phyloP scores from a whole-genome alignment of 2,113 vertebrate genomes.

The Brachypodius melanocephalos region DNA sequence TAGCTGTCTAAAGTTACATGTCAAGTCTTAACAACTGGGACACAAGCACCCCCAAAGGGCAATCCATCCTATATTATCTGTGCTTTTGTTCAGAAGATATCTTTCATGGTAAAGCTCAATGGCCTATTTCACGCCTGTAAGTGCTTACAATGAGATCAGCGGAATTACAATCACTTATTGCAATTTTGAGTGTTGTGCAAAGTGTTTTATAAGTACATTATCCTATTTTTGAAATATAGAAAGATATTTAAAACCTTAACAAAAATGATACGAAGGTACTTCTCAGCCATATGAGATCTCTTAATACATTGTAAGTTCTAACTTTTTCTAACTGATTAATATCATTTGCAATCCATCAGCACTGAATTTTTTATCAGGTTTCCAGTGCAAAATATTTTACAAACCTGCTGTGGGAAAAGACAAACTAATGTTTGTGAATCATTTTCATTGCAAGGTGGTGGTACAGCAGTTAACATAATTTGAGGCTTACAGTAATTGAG shows the following conservation, averaged over 20 bases:
- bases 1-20: neutral
- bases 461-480: slow-evolving; percentile 15
- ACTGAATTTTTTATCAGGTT: neutral
- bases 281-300: slow-evolving; percentile 33
- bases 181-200: slow-evolving; percentile 49
- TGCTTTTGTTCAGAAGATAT: slow-evolving; percentile 38
- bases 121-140: slow-evolving; percentile 53
- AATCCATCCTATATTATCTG: slow-evolving; percentile 29
- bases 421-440: neutral
- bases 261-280: neutral
- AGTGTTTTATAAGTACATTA: slow-evolving; percentile 54
- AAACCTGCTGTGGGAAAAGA: neutral
- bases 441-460: slow-evolving; percentile 11
- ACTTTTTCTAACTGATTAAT: slow-evolving; percentile 6
- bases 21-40: neutral
- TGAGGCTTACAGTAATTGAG: slow-evolving; percentile 33
- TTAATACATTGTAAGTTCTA: neutral
- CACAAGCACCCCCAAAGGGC: slow-evolving; percentile 5
- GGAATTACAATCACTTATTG: slow-evolving; percentile 61
- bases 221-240: slow-evolving; percentile 57
- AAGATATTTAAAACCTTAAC: slow-evolving; percentile 59
- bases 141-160: slow-evolving; percentile 55
- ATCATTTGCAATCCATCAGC: neutral
- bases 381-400: neutral
- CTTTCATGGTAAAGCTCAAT: slow-evolving; percentile 43